These are phyloP conservation scores for Eupelmus urozonus DNA, from an alignment of 2,888 invertebrate species.

Conservation along the genomic window DNA sequence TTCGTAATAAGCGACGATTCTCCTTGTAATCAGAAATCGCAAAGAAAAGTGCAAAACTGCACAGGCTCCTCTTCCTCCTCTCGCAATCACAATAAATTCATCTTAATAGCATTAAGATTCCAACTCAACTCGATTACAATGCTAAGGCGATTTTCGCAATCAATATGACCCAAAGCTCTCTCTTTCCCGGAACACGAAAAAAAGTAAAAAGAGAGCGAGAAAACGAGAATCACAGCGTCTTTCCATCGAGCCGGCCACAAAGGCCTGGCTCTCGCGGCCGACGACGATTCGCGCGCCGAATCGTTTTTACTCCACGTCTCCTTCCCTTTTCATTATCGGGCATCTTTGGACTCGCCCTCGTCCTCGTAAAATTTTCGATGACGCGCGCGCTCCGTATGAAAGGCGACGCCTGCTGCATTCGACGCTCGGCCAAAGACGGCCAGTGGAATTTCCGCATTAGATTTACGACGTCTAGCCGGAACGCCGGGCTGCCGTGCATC, in stretches of 20 bases:
- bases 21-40: too few species aligned
- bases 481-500: conserved; percentile 18
- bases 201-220: neutral
- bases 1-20: too few species aligned
- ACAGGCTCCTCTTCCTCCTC: neutral
- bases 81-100: conserved; percentile 5
- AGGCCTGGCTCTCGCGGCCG: neutral
- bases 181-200: neutral
- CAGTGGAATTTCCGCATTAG: conserved; percentile 57
- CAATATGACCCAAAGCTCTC: neutral
- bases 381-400: conserved; percentile 23
- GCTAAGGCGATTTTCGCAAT: neutral
- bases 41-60: too few species aligned
- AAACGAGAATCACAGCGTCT: neutral
- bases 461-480: conserved; percentile 61
- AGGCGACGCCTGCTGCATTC: neutral
- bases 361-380: conserved; percentile 50
- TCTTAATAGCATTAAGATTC: neutral
- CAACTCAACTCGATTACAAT: neutral
- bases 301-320: neutral
- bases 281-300: neutral
- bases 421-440: neutral
- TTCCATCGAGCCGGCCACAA: neutral
- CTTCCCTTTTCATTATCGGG: conserved; percentile 26
- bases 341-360: neutral